These are phyloP conservation scores for Podabrus alpinus DNA, from an alignment of 2,888 invertebrate species.

Conservation along the genomic window DNA sequence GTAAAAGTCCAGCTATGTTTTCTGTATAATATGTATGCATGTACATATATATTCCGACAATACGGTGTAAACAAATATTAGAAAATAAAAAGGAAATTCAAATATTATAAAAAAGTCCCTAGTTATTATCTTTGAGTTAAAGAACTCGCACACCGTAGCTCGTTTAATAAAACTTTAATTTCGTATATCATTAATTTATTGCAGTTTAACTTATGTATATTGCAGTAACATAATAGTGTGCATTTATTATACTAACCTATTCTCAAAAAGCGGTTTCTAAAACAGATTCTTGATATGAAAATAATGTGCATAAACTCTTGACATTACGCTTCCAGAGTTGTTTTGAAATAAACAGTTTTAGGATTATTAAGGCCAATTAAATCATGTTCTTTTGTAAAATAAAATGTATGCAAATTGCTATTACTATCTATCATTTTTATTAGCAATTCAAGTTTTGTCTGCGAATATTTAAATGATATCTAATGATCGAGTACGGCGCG, in stretches of 20 bases:
- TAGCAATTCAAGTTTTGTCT: too few species aligned
- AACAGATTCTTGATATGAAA: not conserved
- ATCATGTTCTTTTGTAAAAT: too few species aligned
- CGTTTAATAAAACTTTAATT: not conserved
- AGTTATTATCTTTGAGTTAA: not conserved
- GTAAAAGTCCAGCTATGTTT: not conserved
- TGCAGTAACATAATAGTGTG: not conserved
- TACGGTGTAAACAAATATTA: not conserved
- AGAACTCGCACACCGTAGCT: not conserved
- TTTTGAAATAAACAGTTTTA: too few species aligned
- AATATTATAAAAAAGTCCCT: not conserved
- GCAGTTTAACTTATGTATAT: too few species aligned
- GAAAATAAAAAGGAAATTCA: not conserved
- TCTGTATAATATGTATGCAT: too few species aligned
- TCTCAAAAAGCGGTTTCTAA: not conserved
- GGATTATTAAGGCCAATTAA: too few species aligned
- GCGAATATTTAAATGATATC: too few species aligned
- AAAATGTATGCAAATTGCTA: too few species aligned
- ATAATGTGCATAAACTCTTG: not conserved
- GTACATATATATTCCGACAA: not conserved
- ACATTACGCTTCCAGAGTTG: not conserved
- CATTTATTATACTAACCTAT: not conserved
- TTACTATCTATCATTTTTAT: too few species aligned
- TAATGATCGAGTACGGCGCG: too few species aligned
- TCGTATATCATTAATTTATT: not conserved